Evolutionary conservation across 1,140 invertebrate genomes (phyloP), one percentile per base, ranked within the genome.

Genomic region (Leptinotarsa defecta): DNA sequence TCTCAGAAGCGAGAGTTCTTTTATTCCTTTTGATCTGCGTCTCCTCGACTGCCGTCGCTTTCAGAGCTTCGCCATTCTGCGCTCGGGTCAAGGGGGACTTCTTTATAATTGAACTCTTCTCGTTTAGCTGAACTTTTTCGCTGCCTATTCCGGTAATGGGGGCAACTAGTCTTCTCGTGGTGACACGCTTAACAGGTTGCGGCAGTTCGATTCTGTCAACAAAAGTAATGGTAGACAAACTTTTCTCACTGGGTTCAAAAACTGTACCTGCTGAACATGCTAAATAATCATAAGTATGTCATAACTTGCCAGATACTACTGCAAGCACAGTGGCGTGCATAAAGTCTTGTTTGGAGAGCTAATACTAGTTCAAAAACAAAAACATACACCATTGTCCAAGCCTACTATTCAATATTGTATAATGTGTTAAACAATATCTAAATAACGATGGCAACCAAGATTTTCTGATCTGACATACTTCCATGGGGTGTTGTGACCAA

Each of bases 141-240:
- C 15, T 76, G 22, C 76, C 17, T 48, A 62, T 17, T 70, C 74
- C 52, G 49, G 70, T 57, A 48, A 78, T 75, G 20, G 73, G 73
- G 8, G 75, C 48, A 15, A 74, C 69, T 49, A 74, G 73, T 65
- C 74, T 78, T 64, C 77, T 76, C 74, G 73, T 72, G 63, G 70
- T 79, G 68, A 68, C 74, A 13, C 74, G 49, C 75, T 79, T 79
- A 22, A 61, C 71, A 22, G 73, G 15, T 73, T 74, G 73, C 24
- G 72, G 77, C 24, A 68, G 77, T 61, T 83, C 84, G 67, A 77
- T 84, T 83, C 84, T 85, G 83, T 83, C 76, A 80, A 85, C 78
- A 83, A 83, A 81, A 20, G 71, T 69, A 76, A 70, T 75, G 65
- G 64, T 73, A 64, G 72, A 70, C 68, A 70, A 75, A 78, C 68